Percentiles rank a stretch among this genome's conserved stretches.
phyloP scores from a whole-genome alignment of 2,888 invertebrate genomes.

The Acleris laterana region DNA sequence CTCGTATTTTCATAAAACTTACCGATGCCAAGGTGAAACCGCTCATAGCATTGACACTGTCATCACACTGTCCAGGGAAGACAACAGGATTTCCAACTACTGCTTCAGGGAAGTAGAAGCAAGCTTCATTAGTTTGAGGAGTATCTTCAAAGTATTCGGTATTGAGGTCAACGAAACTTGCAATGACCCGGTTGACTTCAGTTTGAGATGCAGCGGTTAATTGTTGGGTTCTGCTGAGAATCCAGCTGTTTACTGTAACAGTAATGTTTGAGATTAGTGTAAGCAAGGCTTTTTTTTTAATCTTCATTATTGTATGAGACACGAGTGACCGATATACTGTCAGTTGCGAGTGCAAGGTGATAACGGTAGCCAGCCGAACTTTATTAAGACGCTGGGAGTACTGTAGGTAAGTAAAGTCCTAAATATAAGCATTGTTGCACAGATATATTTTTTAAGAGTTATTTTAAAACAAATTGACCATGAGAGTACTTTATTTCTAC shows the following conservation, averaged over 20 bases:
- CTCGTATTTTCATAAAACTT: background rate
- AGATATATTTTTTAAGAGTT: too few relatives aligned
- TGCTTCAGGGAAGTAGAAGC: slow-evolving; percentile 54
- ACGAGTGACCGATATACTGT: too few relatives aligned
- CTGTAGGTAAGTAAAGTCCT: too few relatives aligned
- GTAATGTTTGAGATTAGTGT: background rate
- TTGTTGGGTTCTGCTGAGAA: slow-evolving; percentile 40
- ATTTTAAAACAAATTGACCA: too few relatives aligned
- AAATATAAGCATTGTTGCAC: too few relatives aligned
- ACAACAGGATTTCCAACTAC: slow-evolving; percentile 48
- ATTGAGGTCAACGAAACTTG: slow-evolving; percentile 31
- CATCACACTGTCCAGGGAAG: slow-evolving; percentile 59
- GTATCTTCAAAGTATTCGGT: slow-evolving; percentile 31
- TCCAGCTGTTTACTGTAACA: slow-evolving; percentile 44
- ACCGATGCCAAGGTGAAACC: slow-evolving; percentile 43
- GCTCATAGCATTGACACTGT: slow-evolving; percentile 42
- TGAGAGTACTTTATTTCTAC: too few relatives aligned
- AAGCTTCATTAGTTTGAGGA: slow-evolving; percentile 35
- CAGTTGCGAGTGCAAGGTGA: too few relatives aligned
- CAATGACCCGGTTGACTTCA: slow-evolving; percentile 35
- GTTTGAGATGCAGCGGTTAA: slow-evolving; percentile 18
- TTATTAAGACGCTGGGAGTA: too few relatives aligned
- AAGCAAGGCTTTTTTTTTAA: too few relatives aligned
- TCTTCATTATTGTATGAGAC: too few relatives aligned
- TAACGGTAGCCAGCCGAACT: too few relatives aligned